phyloP scores from a whole-genome alignment of 2,797 vertebrate genomes.

The Chelon labrosus region DNA sequence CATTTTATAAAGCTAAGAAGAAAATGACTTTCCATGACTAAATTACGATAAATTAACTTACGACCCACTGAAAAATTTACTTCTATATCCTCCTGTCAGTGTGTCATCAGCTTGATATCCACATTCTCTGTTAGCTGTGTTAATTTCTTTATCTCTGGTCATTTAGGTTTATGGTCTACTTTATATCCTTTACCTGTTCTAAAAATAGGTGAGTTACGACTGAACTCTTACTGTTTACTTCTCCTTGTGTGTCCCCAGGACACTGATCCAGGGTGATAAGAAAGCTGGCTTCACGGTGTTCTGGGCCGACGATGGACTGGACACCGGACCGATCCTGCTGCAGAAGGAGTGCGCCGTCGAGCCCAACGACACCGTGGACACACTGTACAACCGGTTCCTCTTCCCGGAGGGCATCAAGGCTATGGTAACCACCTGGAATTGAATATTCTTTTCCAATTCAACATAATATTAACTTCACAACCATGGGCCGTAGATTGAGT shows the following conservation, averaged over 20 bases:
- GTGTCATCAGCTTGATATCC: background rate
- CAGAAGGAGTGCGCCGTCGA: constrained; percentile 91
- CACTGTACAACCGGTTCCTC: constrained; percentile 95
- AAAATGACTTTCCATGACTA: no score
- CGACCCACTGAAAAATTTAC: no score
- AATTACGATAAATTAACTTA: no score
- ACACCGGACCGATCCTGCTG: constrained; percentile 96
- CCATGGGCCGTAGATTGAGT: background rate
- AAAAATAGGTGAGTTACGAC: background rate
- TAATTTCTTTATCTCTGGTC: constrained; percentile 22
- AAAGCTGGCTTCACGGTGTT: constrained; percentile 95
- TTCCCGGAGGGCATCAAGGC: constrained; percentile 97
- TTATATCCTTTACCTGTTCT: background rate
- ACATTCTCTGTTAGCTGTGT: background rate
- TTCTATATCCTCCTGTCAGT: background rate
- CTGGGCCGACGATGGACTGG: constrained; percentile 98
- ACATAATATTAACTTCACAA: background rate
- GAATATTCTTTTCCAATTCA: background rate
- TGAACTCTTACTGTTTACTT: background rate
- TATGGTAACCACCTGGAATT: constrained; percentile 86
- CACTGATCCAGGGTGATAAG: constrained; percentile 95
- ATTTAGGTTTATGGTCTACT: constrained; percentile 21
- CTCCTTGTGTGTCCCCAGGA: constrained; percentile 81
- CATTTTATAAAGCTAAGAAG: no score
- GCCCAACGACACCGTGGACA: constrained; percentile 93